These are phyloP conservation scores for Uria lomvia DNA, from an alignment of 2,113 vertebrate genomes.

Conservation along the genomic window DNA sequence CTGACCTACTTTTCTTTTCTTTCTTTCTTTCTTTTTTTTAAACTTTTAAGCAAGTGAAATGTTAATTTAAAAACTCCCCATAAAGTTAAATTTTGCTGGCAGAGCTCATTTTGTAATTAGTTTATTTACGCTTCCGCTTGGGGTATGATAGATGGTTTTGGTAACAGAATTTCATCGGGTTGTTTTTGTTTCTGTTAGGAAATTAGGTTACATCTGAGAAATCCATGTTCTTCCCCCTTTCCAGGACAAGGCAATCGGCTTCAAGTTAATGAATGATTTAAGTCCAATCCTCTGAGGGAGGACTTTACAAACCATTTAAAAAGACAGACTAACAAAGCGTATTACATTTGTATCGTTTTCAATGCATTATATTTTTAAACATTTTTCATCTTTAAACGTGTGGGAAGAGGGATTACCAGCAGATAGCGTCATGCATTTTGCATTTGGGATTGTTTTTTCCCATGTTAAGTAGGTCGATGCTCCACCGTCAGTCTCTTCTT, in stretches of 20 bases:
- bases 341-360: slow-evolving; percentile 17
- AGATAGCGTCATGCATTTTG: background rate
- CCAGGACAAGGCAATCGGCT: slow-evolving; percentile 4
- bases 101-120: background rate
- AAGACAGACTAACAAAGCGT: background rate
- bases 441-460: background rate
- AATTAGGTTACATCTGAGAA: slow-evolving; percentile 24
- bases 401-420: background rate
- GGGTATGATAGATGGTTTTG: background rate
- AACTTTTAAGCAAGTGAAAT: background rate
- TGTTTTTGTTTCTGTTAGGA: slow-evolving; percentile 21
- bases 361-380: background rate
- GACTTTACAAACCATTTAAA: slow-evolving; percentile 26
- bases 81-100: slow-evolving; percentile 8
- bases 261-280: slow-evolving; percentile 38
- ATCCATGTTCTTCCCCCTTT: background rate
- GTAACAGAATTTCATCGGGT: slow-evolving; percentile 29
- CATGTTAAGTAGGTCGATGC: background rate
- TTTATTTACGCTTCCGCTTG: slow-evolving; percentile 1
- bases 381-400: background rate
- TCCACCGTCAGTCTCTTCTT: background rate
- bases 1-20: slow-evolving; percentile 71
- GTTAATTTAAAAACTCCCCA: slow-evolving; percentile 6
- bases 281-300: background rate
- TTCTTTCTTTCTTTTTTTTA: background rate